Evolutionary conservation across 2,888 invertebrate species (phyloP).

Genomic region (Leucozona laternaria): DNA sequence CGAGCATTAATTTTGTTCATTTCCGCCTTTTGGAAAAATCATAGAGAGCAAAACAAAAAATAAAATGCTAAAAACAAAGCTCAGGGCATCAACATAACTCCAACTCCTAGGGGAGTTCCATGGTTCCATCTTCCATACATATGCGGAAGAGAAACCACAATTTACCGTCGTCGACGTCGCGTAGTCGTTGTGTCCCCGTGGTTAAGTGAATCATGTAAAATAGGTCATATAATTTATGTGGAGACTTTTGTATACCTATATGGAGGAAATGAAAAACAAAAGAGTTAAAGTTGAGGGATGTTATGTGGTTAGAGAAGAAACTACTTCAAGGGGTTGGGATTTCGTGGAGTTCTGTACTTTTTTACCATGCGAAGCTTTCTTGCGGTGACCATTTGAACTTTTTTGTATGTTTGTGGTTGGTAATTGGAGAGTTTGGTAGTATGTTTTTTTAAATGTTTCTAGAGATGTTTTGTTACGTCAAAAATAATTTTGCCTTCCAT

Average conservation of each 20-base stretch:
- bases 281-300: slow-evolving; percentile 29
- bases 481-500: too few relatives aligned
- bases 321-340: not conserved
- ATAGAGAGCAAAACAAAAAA: not conserved
- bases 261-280: slow-evolving; percentile 2
- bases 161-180: slow-evolving; percentile 10
- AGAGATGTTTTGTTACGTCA: too few relatives aligned
- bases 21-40: slow-evolving; percentile 19
- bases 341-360: not conserved
- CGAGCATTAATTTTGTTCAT: slow-evolving; percentile 28
- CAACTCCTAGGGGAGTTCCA: slow-evolving; percentile 14
- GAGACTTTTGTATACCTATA: slow-evolving; percentile 3
- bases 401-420: not conserved
- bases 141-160: slow-evolving; percentile 43
- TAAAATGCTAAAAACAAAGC: not conserved
- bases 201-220: slow-evolving; percentile 61
- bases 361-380: not conserved
- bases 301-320: slow-evolving; percentile 26
- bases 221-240: slow-evolving; percentile 50
- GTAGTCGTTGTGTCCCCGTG: slow-evolving; percentile 20
- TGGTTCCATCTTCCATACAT: not conserved
- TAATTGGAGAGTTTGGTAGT: not conserved
- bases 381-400: not conserved
- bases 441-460: not conserved
- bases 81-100: not conserved